These are phyloP conservation scores for Diacarnus erythraeanus DNA, from an alignment of 37 sponge, comb jelly and placozoan genomes.

Conservation along the genomic window DNA sequence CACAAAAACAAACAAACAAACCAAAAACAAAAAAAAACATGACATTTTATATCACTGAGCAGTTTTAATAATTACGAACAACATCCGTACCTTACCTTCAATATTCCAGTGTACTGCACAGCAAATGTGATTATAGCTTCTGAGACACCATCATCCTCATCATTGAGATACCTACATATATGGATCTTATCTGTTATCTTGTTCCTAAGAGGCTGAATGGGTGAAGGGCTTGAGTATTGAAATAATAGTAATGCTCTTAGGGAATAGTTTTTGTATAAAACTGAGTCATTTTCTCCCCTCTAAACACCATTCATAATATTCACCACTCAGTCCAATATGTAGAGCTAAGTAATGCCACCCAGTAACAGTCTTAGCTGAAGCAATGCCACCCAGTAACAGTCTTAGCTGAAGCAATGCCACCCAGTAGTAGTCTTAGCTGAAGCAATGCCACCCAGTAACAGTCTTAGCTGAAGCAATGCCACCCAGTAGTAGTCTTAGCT, in stretches of 20 bases:
- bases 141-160: slow-evolving; percentile 93
- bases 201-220: background rate
- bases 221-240: background rate
- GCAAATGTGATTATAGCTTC: slow-evolving; percentile 78
- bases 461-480: too few species aligned
- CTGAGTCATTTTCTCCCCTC: too few species aligned
- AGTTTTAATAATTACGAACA: background rate
- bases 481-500: too few species aligned
- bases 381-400: too few species aligned
- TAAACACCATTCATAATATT: too few species aligned
- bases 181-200: background rate
- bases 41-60: background rate
- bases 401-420: too few species aligned
- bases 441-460: too few species aligned
- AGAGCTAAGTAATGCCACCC: too few species aligned
- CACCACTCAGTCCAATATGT: too few species aligned
- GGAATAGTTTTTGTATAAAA: background rate
- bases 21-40: background rate
- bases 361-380: too few species aligned
- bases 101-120: slow-evolving; percentile 53
- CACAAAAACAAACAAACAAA: background rate
- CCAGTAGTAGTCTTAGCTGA: too few species aligned
- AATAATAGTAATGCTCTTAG: background rate
- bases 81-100: slow-evolving; percentile 84
- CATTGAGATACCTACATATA: slow-evolving; percentile 53